These are phyloP conservation scores for Esox lucius DNA, from an alignment of 2,797 vertebrate species.

Conservation along the genomic window DNA sequence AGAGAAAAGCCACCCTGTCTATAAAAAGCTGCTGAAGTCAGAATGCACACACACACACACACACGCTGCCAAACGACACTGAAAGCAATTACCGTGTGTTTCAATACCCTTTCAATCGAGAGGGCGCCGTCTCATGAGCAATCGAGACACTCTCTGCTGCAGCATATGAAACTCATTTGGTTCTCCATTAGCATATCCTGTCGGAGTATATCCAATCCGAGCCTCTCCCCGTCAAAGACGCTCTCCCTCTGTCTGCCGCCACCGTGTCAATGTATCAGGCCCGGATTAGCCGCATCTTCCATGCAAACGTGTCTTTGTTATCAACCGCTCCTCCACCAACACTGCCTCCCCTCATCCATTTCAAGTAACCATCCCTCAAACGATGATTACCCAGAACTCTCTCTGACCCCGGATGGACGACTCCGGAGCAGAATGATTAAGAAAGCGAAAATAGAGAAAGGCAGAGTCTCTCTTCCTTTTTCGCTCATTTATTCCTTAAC, in stretches of 20 bases:
- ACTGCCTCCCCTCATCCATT: neutral
- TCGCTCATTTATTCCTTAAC: conserved; percentile 22
- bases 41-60: conserved; percentile 30
- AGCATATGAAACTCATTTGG: conserved; percentile 64
- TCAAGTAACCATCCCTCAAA: conserved; percentile 12
- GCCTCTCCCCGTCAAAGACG: conserved; percentile 52
- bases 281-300: conserved; percentile 31
- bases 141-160: conserved; percentile 41
- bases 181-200: conserved; percentile 69
- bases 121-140: conserved; percentile 62
- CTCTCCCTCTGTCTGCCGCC: conserved; percentile 43
- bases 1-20: conserved; percentile 60
- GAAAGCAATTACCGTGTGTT: conserved; percentile 75
- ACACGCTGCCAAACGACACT: conserved; percentile 63
- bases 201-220: conserved; percentile 41
- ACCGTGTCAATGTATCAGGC: conserved; percentile 46
- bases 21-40: conserved; percentile 65
- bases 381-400: conserved; percentile 13
- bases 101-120: conserved; percentile 70
- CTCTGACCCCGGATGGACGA: conserved; percentile 35
- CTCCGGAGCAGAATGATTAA: conserved; percentile 47
- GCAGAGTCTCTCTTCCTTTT: conserved; percentile 24
- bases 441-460: conserved; percentile 25
- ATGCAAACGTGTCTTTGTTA: conserved; percentile 50
- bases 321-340: conserved; percentile 16